These are phyloP conservation scores for Charanyca ferruginea DNA, from an alignment of 2,888 invertebrate genomes.

Conservation along the genomic window DNA sequence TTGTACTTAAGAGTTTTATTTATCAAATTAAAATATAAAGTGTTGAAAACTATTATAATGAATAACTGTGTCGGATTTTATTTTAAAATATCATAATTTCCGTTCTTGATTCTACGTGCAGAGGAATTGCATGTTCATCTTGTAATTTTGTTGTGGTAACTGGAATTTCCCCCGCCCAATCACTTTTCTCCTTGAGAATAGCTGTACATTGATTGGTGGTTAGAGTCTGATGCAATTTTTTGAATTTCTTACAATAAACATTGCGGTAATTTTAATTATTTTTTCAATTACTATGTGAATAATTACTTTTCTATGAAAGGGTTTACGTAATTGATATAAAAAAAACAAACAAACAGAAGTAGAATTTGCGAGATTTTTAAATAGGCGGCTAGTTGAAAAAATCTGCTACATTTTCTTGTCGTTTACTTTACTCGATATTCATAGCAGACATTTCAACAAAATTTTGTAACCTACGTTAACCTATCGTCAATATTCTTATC, in stretches of 20 bases:
- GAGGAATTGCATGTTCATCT: slow-evolving; percentile 32
- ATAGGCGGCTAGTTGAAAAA: background rate
- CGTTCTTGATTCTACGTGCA: slow-evolving; percentile 29
- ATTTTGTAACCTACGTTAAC: no score
- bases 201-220: slow-evolving; percentile 58
- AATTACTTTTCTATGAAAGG: background rate
- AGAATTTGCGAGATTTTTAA: background rate
- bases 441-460: no score
- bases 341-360: background rate
- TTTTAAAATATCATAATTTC: background rate
- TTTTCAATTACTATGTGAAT: no score
- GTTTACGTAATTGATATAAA: background rate
- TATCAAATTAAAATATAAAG: rapidly evolving
- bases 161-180: slow-evolving; percentile 58
- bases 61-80: no score
- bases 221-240: slow-evolving; percentile 76
- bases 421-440: no score
- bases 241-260: slow-evolving; percentile 66
- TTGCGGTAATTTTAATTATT: slow-evolving; percentile 37
- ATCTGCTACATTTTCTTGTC: background rate
- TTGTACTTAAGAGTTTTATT: background rate
- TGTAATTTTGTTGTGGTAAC: slow-evolving; percentile 29
- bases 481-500: no score
- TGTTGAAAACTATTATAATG: rapidly evolving
- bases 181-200: slow-evolving; percentile 30